These are phyloP conservation scores for Eurystomus glaucurus DNA, from an alignment of 2,797 vertebrate species.

Conservation along the genomic window DNA sequence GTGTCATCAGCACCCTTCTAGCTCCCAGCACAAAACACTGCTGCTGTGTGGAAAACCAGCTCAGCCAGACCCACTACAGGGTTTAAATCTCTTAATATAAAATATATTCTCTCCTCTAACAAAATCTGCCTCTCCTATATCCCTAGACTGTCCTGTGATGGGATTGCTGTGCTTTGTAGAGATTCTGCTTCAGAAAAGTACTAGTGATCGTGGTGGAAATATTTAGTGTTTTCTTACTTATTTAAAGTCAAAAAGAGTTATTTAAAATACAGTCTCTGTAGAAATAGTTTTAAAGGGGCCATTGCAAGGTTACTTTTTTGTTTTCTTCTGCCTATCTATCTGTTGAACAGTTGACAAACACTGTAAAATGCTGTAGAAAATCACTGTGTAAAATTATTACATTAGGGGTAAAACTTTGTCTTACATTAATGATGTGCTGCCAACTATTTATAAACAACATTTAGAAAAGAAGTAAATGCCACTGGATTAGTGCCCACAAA, in stretches of 20 bases:
- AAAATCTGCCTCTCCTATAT: background rate
- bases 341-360: background rate
- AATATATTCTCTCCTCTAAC: background rate
- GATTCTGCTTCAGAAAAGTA: background rate
- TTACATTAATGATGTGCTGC: background rate
- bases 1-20: too few species aligned
- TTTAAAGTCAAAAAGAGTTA: background rate
- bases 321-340: background rate
- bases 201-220: background rate
- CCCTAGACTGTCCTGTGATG: background rate
- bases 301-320: background rate
- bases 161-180: background rate
- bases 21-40: too few species aligned
- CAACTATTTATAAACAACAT: background rate
- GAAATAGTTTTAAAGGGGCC: background rate
- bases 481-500: background rate
- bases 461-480: background rate
- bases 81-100: background rate
- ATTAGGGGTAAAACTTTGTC: background rate
- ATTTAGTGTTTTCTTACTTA: background rate
- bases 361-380: background rate
- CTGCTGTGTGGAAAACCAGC: too few species aligned
- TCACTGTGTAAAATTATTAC: background rate
- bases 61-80: too few species aligned
- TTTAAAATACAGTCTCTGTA: background rate